phyloP scores from a whole-genome alignment of 2,888 invertebrate genomes.

The Cryptophagus acutangulus region DNA sequence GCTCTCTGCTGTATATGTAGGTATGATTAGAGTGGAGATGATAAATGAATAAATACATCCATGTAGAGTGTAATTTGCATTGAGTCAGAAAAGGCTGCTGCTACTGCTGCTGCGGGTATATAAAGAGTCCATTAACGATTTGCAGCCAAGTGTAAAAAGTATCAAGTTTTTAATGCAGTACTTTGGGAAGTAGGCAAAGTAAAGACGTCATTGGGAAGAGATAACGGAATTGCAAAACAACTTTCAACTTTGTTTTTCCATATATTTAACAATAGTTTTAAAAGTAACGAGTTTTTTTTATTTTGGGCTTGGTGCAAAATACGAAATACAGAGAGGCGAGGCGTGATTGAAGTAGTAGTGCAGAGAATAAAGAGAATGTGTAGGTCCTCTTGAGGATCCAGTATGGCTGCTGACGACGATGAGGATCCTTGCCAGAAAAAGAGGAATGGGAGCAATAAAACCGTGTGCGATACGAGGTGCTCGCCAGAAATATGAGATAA shows the following conservation, averaged over 20 bases:
- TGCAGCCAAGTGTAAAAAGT: constrained; percentile 47
- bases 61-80: neutral
- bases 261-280: too few species aligned
- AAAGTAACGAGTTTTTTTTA: too few species aligned
- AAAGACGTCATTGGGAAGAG: constrained; percentile 42
- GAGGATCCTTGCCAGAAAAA: constrained; percentile 35
- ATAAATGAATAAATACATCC: constrained; percentile 5
- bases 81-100: neutral
- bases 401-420: constrained; percentile 38
- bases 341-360: too few species aligned
- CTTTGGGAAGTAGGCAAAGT: constrained; percentile 40
- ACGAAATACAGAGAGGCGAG: too few species aligned
- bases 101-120: constrained; percentile 22
- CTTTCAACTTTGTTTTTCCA: too few species aligned
- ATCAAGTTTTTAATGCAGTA: constrained; percentile 46
- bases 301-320: too few species aligned
- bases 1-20: too few species aligned
- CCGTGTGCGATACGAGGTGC: constrained; percentile 41
- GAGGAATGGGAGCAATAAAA: constrained; percentile 42
- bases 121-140: constrained; percentile 48
- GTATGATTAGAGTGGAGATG: neutral
- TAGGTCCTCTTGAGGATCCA: constrained; percentile 35
- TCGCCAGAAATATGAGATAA: constrained; percentile 41
- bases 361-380: too few species aligned
- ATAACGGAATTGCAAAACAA: constrained; percentile 42